A percentile compares a stretch with the other conserved stretches of the same genome.
Evolutionary conservation across 2,888 invertebrate genomes (phyloP).

Genomic region (Scaptodrosophila latifasciaeformis): DNA sequence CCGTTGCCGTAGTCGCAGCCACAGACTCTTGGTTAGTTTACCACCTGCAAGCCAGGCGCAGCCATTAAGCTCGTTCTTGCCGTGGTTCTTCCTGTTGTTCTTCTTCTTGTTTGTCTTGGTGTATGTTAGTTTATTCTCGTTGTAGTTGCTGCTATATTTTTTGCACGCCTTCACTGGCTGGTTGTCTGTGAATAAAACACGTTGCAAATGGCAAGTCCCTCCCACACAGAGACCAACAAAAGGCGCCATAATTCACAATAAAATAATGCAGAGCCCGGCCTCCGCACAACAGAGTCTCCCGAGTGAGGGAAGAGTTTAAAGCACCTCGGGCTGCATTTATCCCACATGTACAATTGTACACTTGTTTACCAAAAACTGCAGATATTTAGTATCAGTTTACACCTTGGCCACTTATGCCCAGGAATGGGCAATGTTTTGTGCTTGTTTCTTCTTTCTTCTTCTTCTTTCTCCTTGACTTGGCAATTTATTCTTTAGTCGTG

Average conservation of each 20-base stretch:
- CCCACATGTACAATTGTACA: no score
- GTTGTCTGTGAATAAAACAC: conserved; percentile 55
- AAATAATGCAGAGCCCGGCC: conserved; percentile 49
- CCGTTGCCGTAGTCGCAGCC: conserved; percentile 8
- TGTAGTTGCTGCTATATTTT: conserved; percentile 45
- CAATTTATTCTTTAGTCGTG: no score
- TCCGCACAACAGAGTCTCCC: no score
- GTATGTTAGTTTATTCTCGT: neutral
- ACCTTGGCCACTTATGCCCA: no score
- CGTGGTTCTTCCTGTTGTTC: neutral
- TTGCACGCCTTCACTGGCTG: conserved; percentile 51
- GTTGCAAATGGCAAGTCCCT: conserved; percentile 52
- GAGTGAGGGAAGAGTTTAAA: no score
- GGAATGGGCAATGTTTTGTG: no score
- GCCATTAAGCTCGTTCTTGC: conserved; percentile 43
- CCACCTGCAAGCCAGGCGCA: conserved; percentile 29
- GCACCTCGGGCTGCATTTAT: no score
- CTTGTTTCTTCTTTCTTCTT: no score
- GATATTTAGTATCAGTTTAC: no score
- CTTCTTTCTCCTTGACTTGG: no score
- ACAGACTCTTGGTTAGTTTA: conserved; percentile 42
- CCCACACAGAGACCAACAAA: conserved; percentile 34
- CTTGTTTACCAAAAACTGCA: no score
- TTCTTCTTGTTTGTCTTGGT: neutral
- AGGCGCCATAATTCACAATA: conserved; percentile 59